Conservation (phyloP, 1,140 invertebrate genomes). For the Armadillidium nasatum region DNA sequence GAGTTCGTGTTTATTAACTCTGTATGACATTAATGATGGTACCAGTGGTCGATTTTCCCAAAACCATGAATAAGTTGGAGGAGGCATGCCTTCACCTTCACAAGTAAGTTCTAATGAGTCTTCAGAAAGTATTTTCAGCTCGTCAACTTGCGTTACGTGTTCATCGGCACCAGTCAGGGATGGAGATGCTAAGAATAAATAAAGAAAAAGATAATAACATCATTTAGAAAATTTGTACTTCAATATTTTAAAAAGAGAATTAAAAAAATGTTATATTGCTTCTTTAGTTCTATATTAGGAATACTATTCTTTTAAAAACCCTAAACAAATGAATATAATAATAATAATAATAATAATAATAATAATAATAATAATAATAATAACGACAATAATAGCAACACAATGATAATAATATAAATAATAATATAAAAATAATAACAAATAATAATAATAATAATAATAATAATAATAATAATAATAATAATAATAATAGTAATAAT, state of each 20-base stretch:
- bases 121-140: neutral
- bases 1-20: neutral
- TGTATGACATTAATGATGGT: neutral
- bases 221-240: no score
- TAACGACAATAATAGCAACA: neutral
- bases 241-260: no score
- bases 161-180: neutral
- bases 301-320: no score
- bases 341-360: no score
- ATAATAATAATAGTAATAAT: no score
- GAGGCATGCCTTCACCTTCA: neutral
- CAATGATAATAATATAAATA: neutral
- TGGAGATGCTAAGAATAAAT: neutral
- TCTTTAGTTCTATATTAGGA: no score
- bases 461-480: no score
- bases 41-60: neutral
- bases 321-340: no score
- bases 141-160: constrained; percentile 1
- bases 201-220: no score
- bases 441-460: neutral
- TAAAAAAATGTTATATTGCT: no score
- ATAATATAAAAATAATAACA: no score
- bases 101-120: neutral
- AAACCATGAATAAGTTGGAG: neutral
- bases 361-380: no score